Evolutionary conservation across 1,140 invertebrate genomes (phyloP).

Genomic region (Amphibalanus amphitrite): DNA sequence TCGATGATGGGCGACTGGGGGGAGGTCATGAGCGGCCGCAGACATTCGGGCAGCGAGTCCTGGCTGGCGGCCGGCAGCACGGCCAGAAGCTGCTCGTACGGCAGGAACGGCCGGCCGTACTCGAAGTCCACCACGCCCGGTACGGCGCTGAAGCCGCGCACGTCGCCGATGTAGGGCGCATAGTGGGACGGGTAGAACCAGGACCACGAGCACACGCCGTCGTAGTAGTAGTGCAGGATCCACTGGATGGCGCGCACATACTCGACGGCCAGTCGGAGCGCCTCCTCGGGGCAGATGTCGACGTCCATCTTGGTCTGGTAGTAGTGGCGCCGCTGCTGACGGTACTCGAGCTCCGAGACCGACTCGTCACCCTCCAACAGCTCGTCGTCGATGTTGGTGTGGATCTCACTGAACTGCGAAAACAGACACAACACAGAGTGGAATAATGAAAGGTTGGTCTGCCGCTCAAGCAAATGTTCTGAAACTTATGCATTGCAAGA

Average conservation of each 20-base stretch:
- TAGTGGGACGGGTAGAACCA: conserved; percentile 97
- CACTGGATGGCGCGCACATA: conserved; percentile 90
- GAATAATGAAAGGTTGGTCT: no score
- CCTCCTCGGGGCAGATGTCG: conserved; percentile 45
- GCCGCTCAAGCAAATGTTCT: no score
- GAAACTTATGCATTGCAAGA: no score
- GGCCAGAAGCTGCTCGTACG: conserved; percentile 85
- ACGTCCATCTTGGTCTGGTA: conserved; percentile 75
- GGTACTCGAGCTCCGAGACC: conserved; percentile 46
- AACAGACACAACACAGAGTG: no score
- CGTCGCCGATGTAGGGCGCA: conserved; percentile 86
- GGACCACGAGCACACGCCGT: conserved; percentile 89
- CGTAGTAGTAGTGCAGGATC: conserved; percentile 92
- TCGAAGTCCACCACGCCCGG: conserved; percentile 40
- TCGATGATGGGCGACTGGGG: conserved; percentile 65
- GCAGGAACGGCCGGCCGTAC: conserved; percentile 69
- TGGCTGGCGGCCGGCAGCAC: conserved; percentile 66
- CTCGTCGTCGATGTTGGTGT: conserved; percentile 14
- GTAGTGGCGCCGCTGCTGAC: conserved; percentile 71
- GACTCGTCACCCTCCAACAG: conserved; percentile 20
- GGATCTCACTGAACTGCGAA: background rate
- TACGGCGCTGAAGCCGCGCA: conserved; percentile 31
- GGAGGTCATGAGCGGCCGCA: conserved; percentile 63
- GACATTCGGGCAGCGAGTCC: conserved; percentile 56
- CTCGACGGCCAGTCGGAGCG: conserved; percentile 59